A percentile compares a stretch with the other conserved stretches of the same genome.
phyloP scores from a whole-genome alignment of 1,140 invertebrate species.

The Anastatus disparis region DNA sequence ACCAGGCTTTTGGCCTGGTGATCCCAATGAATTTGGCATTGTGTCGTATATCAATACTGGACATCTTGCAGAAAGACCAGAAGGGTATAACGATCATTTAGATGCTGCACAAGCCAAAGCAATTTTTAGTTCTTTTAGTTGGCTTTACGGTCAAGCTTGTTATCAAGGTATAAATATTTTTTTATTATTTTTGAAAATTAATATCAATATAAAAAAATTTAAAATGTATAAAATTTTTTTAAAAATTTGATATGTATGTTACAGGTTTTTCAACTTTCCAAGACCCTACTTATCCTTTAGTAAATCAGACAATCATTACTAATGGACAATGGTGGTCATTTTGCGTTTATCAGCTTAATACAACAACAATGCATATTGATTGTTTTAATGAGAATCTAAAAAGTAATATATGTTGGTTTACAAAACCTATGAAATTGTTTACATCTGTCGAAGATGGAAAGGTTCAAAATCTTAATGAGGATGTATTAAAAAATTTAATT shows the following conservation, averaged over 20 bases:
- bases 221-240: background rate
- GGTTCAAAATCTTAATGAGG: constrained; percentile 83
- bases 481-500: constrained; percentile 79
- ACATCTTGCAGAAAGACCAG: constrained; percentile 64
- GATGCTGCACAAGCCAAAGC: constrained; percentile 78
- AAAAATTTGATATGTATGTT: no score
- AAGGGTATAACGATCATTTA: constrained; percentile 66
- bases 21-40: constrained; percentile 78
- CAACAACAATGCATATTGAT: constrained; percentile 74
- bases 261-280: constrained; percentile 86
- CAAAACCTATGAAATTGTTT: constrained; percentile 77
- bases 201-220: constrained; percentile 1
- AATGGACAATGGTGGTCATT: constrained; percentile 87
- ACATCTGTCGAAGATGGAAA: constrained; percentile 78
- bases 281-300: constrained; percentile 88
- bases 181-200: background rate
- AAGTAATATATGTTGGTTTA: constrained; percentile 86
- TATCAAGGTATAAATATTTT: constrained; percentile 75
- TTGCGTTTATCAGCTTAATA: constrained; percentile 90
- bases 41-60: constrained; percentile 77
- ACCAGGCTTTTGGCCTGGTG: constrained; percentile 85
- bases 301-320: constrained; percentile 85
- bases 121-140: constrained; percentile 81
- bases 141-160: constrained; percentile 83
- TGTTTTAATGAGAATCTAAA: constrained; percentile 73